These are phyloP conservation scores for Plemyria rubiginata DNA, from an alignment of 2,888 invertebrate species.

Conservation along the genomic window DNA sequence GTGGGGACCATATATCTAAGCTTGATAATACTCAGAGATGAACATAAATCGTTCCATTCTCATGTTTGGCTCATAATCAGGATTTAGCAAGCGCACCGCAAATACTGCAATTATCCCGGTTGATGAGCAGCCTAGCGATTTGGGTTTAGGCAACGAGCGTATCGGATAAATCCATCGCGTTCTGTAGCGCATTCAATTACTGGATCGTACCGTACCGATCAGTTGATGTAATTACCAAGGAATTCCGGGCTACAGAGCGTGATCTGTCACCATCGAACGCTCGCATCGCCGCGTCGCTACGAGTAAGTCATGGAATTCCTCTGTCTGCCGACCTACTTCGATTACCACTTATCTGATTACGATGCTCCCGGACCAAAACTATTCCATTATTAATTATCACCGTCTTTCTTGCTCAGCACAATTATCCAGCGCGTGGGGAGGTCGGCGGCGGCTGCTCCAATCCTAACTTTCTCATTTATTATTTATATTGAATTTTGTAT, in stretches of 20 bases:
- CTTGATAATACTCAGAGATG: neutral
- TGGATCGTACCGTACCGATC: slow-evolving; percentile 38
- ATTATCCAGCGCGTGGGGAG: slow-evolving; percentile 47
- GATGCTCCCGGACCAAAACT: slow-evolving; percentile 27
- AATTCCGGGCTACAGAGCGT: slow-evolving; percentile 51
- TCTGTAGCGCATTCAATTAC: slow-evolving; percentile 60
- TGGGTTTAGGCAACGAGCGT: slow-evolving; percentile 52
- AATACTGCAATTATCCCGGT: slow-evolving; percentile 27
- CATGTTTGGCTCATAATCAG: slow-evolving; percentile 16
- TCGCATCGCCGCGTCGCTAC: neutral
- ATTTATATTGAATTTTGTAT: neutral
- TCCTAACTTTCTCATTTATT: too few relatives aligned
- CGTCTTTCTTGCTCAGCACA: slow-evolving; percentile 29
- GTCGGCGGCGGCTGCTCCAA: slow-evolving; percentile 44
- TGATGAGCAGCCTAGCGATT: slow-evolving; percentile 44
- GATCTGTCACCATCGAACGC: slow-evolving; percentile 45
- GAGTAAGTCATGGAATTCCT: slow-evolving; percentile 28
- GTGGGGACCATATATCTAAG: too few relatives aligned
- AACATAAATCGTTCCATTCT: slow-evolving; percentile 13
- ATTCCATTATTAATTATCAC: slow-evolving; percentile 31
- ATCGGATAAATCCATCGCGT: slow-evolving; percentile 54
- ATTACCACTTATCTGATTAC: slow-evolving; percentile 39
- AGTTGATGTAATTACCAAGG: slow-evolving; percentile 62
- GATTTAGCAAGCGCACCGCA: slow-evolving; percentile 10
- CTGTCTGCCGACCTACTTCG: slow-evolving; percentile 33